Conservation (phyloP, 2,113 vertebrate genomes). For the Sclerurus mexicanus region DNA sequence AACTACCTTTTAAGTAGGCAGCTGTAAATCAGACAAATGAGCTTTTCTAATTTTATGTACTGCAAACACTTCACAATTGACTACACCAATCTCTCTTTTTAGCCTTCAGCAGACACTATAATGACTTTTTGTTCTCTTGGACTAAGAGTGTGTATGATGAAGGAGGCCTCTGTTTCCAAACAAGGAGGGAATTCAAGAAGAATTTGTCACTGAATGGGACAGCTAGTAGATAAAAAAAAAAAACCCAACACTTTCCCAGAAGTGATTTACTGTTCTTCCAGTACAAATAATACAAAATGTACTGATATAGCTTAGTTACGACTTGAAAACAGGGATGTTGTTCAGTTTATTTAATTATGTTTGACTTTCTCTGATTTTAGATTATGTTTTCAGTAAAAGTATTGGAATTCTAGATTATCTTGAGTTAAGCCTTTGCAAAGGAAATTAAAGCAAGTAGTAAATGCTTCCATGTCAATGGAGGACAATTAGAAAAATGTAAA, state of each 20-base stretch:
- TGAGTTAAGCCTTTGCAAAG: background rate
- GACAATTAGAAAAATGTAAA: background rate
- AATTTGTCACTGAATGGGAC: conserved; percentile 8
- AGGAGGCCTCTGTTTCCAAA: conserved; percentile 25
- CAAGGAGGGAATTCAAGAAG: conserved; percentile 5
- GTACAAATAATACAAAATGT: background rate
- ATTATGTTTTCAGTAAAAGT: background rate
- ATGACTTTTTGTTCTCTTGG: conserved; percentile 36
- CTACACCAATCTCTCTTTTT: background rate
- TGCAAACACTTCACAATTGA: background rate
- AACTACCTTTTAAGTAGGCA: conserved; percentile 4
- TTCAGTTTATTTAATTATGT: background rate
- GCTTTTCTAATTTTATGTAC: background rate
- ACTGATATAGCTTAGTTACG: background rate
- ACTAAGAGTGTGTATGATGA: background rate
- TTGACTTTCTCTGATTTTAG: background rate
- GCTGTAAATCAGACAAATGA: conserved; percentile 10
- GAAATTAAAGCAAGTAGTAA: background rate
- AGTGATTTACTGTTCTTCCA: background rate
- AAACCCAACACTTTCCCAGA: background rate
- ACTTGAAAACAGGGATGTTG: background rate
- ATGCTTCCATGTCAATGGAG: background rate
- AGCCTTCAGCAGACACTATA: background rate
- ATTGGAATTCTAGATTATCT: background rate
- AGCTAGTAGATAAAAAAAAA: conserved; percentile 1